Base-by-base conservation (phyloP, 2,888 invertebrate genomes). In the Epinotia ramella region DNA sequence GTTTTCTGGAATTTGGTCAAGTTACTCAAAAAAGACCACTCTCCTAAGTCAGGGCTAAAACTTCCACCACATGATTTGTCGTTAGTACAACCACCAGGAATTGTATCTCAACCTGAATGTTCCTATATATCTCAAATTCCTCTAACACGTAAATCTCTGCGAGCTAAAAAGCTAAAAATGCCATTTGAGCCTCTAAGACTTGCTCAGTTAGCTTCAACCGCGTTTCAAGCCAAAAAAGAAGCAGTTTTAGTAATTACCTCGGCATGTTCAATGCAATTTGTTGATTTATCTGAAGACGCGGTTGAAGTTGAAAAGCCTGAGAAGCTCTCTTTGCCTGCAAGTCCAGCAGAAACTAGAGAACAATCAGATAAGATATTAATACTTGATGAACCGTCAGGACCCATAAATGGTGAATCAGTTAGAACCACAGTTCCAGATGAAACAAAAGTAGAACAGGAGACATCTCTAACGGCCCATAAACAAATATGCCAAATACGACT, bases 1-100 rank as follows among this genome's bases (percentile, higher is more conserved):
- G 33, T 66, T 56, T 66, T 28, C 18, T 66, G 66, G 66, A 53
- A 13, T 53, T 53, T 66, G 18, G n/a, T 66, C 33, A 18, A n/a
- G 18, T 53, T 66, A 53, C 18, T 66, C 16, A 66, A 53, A 66
- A 18, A 53, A 7, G 13, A n/a, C 7, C n/a, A 53, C n/a, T 53
- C 66, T 2, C 28, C 66, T 11, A 53, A 33, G 12, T 12, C 13
- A 5, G n/a, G n/a, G 18, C 28, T n/a, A 53, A 53, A 1, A 66
- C 28, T 46, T 6, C 7, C 53, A n/a, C 28, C 33, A 28, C 66
- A 7, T 2, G 53, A 66, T 12, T 9, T 53, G 6, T 18, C 66
- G 28, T 11, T n/a, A n/a, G 28, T 66, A 28, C 66, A 46, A 53
- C 66, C 66, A 18, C 66, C 66, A 9, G 53, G n/a, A 53, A 66